Base-by-base conservation (phyloP, 1,140 invertebrate genomes). In the Nixonia krombeini region DNA sequence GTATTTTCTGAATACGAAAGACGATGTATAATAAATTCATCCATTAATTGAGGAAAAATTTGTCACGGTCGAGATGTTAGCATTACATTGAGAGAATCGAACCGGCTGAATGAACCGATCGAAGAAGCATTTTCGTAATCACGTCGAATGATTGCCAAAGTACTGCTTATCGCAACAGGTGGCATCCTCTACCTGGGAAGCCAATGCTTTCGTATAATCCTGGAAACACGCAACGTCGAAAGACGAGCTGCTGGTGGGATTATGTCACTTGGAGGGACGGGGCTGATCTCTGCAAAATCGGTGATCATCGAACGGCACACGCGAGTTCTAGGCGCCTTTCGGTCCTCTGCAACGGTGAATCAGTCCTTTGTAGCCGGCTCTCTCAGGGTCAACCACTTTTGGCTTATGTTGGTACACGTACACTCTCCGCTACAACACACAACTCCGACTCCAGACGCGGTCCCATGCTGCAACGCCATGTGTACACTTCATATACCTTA, bases 371-470 rank as follows among this genome's bases (percentile, higher is more conserved):
- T 82, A 75, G 76, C 72, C 69, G 75, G 73, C 74, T 76, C 66
- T 79, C 75, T 84, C 83, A 85, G 83, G 83, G 83, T 84, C 83
- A 85, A 83, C 83, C 78, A 78, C 81, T 85, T 85, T 85, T 78
- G 78, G 72, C 58, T 68, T 70, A 69, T 71, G 64, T 63, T 58
- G 57, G 57, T 51, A 64, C 53, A 55, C 44, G 52, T 56, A 56
- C 35, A 41, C 37, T n/a, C n/a, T n/a, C n/a, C n/a, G 57, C 52
- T 37, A 59, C 57, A 28, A 29, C 59, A 53, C 51, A 52, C 33
- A 23, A 45, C 56, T 15, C 49, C 62, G 42, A 31, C 44, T 42
- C 31, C 46, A 40, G 23, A 46, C 38, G 40, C 15, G 41, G 44
- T 40, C 57, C 46, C 45, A 18, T 59, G 63, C 21, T n/a, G n/a